Conservation (phyloP, 2,113 vertebrate genomes). For the Pituophis catenifer region DNA sequence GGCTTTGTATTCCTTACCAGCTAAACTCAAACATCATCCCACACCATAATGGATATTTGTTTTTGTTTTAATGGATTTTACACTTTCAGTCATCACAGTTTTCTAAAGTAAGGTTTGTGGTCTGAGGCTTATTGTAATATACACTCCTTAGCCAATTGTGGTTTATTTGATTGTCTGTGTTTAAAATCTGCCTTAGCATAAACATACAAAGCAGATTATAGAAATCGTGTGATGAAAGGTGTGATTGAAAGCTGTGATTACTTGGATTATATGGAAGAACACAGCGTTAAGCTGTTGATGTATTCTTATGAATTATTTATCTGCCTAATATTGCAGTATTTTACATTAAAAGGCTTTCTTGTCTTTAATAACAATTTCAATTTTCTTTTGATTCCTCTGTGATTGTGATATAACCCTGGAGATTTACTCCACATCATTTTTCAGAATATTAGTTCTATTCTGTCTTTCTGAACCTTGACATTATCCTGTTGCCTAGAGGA, state of each 20-base stretch:
- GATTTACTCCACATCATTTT: background rate
- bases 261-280: background rate
- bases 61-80: background rate
- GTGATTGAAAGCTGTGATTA: background rate
- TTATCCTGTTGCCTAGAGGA: background rate
- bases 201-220: background rate
- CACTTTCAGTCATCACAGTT: background rate
- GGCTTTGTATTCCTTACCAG: background rate
- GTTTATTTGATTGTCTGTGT: background rate
- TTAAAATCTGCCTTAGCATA: background rate
- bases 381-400: background rate
- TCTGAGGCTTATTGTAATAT: background rate
- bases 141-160: background rate
- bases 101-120: background rate
- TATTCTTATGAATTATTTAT: background rate
- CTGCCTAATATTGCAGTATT: background rate
- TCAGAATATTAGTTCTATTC: background rate
- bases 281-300: background rate
- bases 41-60: background rate
- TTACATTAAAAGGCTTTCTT: background rate
- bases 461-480: background rate
- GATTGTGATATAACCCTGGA: background rate
- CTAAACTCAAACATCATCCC: background rate
- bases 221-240: background rate
- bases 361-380: background rate